Evolutionary conservation across 2,797 vertebrate species (phyloP), one percentile per base, ranked within the genome.

Genomic region (Sebastiscus tertius): DNA sequence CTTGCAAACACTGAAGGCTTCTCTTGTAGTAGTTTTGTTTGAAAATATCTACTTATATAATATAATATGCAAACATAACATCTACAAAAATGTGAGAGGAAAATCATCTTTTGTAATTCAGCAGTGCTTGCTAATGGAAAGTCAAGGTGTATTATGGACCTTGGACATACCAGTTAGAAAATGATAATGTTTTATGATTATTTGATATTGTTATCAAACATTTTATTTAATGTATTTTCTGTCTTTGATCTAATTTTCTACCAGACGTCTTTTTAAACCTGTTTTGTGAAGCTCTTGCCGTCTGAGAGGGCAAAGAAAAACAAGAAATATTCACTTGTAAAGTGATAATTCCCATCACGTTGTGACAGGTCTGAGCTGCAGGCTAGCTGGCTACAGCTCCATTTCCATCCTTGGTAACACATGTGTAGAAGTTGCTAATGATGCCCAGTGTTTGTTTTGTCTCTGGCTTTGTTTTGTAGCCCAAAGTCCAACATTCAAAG

Each of bases 391-490:
- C 68, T 69, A 3, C 42, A 29, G 71, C 85, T 83, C 58, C 63
- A 61, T 84, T 70, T 73, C 66, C 70, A 75, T 72, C 55, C 72
- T 77, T 55, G 61, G 79, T 87, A 87, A 61, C 79, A 77, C 22
- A 11, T 77, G 75, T 86, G 80, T 63, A 26, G 39, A 70, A 39
- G 60, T 54, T 66, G 72, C 79, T 80, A 78, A 72, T 81, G 76
- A 85, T 66, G 72, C 22, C 29, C 68, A 60, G 36, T 74, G 65
- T 55, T 85, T 89, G 71, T 86, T 85, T 89, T 52, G 36, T 70
- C 63, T 33, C 29, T 6, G 12, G 82, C 60, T 72, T 80, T 84
- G 72, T 80, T 87, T 80, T 83, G 39, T 79, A 64, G 85, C 88
- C 86, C 62, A 71, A 10, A 83, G 85, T 75, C n/a, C 55, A 84